Evolutionary conservation across 1,140 invertebrate genomes (phyloP), one percentile per base, ranked within the genome.

Genomic region (Chionoecetes opilio): DNA sequence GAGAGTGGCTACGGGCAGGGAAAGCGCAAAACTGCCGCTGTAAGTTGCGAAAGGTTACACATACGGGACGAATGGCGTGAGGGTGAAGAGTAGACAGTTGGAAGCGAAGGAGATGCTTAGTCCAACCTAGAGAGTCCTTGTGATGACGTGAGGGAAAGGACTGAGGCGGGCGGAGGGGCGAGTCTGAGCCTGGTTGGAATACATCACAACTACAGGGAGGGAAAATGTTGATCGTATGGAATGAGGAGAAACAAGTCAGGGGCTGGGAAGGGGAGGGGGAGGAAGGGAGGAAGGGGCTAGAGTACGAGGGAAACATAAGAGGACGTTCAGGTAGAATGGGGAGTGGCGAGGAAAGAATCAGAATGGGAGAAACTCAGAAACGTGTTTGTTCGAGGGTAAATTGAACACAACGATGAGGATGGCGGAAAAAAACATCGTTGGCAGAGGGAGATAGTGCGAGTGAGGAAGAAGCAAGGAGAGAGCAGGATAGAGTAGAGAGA

Each of bases 341-440:
- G 35, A 14, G 32, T 35, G 32, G 63, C 32, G 26, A 31, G 26
- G 35, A 84, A 53, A 63, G 29, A 91, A 53, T 31, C 31, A 91
- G 84, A 34, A 38, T 34, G 89, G 88, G 88, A 53, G 88, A 63
- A 91, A 91, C 46, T 32, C 46, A 91, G 32, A 35, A 90, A 53
- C 29, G 35, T 91, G 89, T 91, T 91, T 91, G 89, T 75, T 63
- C 89, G 53, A 91, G 89, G 89, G 89, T 91, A 75, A 91, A 34
- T 75, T 29, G 86, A 75, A 63, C 75, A 34, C 46, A 31, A 91
- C 46, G 38, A 63, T 41, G 89, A 63, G 46, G 46, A 90, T 17
- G 46, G 34, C 26, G 31, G 46, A 26, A 34, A 91, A 91, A 91
- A 91, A 34, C 34, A 34, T 9, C 26, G 89, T 91, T 53, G 26